Evolutionary conservation across 2,888 invertebrate species (phyloP), one percentile per base, ranked within the genome.

Genomic region (Andrena minutula): DNA sequence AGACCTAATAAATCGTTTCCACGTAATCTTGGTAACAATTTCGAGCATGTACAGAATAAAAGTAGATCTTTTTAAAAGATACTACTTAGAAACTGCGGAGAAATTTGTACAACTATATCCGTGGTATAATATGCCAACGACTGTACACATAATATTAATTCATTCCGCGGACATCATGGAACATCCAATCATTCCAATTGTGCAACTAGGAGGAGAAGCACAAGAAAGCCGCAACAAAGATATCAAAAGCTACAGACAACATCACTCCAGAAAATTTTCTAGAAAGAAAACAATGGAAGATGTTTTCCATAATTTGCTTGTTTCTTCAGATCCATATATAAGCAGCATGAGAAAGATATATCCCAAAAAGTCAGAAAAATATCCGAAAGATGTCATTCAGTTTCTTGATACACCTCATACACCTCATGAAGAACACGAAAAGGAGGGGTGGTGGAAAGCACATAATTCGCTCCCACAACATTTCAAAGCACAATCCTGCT

Each of bases 241-340:
- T 60, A 60, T 60, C 2, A 60, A 26, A 60, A 10, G 12, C 30
- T 60, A 26, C 16, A 8, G 30, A 26, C 26, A 26, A 20, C 30
- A 26, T 28, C 20, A 60, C 30, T 26, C n/a, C 6, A 10, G 30
- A 60, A 60, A 60, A 30, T 16, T 30, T 60, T 26, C 10, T 60
- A 60, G 60, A n/a, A 60, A 10, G 10, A 60, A 60, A 60, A 60
- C 30, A 26, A 60, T 60, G 30, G 60, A 60, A 28, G 60, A 30
- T 32, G n/a, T 61, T 61, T 61, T 61, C n/a, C 61, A 61, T 30
- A 61, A 61, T 61, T 61, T 61, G 30, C 12, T 23, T 6, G 16
- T n/a, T 16, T 28, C 61, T 7, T 61, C 61, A n/a, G 32, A 61
- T 6, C n/a, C 61, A 1, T 28, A 61, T 8, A 61, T 61, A 23